These are phyloP conservation scores for Barbus barbus DNA, from an alignment of 2,113 vertebrate species.

Conservation along the genomic window DNA sequence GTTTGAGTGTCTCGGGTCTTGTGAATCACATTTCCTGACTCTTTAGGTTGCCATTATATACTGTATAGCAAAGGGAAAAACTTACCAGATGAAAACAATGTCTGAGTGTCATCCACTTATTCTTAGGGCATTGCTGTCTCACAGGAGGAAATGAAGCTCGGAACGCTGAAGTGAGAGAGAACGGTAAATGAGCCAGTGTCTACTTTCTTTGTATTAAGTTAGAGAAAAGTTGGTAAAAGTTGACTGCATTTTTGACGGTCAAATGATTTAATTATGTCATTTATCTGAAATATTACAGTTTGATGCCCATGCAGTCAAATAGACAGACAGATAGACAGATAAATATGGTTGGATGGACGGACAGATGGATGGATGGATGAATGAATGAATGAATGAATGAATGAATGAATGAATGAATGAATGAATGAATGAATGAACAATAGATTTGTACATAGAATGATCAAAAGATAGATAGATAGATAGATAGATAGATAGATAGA, in stretches of 20 bases:
- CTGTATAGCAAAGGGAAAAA: slow-evolving; percentile 65
- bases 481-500: neutral
- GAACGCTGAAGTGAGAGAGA: neutral
- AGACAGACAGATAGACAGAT: too few relatives aligned
- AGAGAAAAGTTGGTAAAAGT: neutral
- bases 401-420: neutral
- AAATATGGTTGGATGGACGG: neutral
- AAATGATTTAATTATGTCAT: neutral
- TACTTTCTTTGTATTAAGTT: neutral
- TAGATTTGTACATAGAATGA: too few relatives aligned
- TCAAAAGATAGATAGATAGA: neutral
- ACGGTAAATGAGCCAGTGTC: neutral
- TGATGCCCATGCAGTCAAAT: neutral
- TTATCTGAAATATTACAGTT: neutral
- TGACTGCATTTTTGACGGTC: neutral
- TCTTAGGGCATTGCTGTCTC: slow-evolving; percentile 20
- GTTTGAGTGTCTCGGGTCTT: slow-evolving; percentile 62
- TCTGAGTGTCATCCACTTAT: slow-evolving; percentile 50
- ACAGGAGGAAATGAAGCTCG: slow-evolving; percentile 3
- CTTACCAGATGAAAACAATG: slow-evolving; percentile 54
- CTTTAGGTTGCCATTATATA: slow-evolving; percentile 68
- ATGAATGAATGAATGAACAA: too few relatives aligned
- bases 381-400: neutral
- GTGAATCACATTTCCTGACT: slow-evolving; percentile 66
- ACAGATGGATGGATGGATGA: neutral